Evolutionary conservation across 2,888 invertebrate species (phyloP).

Genomic region (Athripsodes cinereus): DNA sequence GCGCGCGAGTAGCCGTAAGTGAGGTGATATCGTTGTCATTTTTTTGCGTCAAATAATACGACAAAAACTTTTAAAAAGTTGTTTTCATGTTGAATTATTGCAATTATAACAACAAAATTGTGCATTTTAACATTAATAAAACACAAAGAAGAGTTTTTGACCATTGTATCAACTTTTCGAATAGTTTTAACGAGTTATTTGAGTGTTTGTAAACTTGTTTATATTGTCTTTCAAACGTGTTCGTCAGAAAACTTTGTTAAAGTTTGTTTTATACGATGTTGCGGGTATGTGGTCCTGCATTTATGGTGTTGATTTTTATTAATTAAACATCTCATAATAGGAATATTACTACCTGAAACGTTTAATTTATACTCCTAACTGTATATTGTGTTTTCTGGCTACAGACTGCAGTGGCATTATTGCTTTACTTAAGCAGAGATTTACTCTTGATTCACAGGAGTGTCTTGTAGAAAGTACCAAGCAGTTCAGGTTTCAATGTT

Average conservation of each 20-base stretch:
- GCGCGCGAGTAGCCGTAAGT: slow-evolving; percentile 15
- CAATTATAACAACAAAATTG: neutral
- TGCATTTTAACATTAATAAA: neutral
- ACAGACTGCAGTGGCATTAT: neutral
- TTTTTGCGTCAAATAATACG: slow-evolving; percentile 1
- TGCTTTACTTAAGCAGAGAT: neutral
- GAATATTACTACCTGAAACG: too few species aligned
- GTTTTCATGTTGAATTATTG: neutral
- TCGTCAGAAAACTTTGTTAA: neutral
- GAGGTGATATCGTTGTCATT: neutral
- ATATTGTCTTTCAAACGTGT: neutral
- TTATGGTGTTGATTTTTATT: neutral
- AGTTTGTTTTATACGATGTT: neutral
- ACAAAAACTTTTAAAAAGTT: slow-evolving; percentile 15
- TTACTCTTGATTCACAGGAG: neutral
- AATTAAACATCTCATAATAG: too few species aligned
- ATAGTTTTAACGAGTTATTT: neutral
- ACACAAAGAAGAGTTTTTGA: neutral
- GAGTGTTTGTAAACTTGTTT: neutral
- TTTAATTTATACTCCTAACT: too few species aligned
- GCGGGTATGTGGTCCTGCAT: neutral
- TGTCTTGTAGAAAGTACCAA: neutral
- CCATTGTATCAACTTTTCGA: neutral
- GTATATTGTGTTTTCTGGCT: too few species aligned
- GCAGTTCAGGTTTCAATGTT: neutral